Conservation (phyloP, 2,113 vertebrate species). For the Scophthalmus maximus region DNA sequence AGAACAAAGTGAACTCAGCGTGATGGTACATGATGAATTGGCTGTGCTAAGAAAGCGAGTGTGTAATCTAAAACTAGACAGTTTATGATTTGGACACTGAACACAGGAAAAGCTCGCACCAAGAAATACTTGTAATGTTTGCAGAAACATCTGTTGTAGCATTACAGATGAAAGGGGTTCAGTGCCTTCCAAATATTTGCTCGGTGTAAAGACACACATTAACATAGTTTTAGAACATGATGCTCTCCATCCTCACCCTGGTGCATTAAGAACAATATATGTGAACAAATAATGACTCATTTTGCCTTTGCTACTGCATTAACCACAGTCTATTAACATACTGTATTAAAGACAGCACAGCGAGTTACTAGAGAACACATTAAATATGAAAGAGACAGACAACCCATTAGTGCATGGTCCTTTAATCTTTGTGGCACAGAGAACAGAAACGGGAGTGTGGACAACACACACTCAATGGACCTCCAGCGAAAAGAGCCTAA, state of each 20-base stretch:
- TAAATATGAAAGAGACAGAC: neutral
- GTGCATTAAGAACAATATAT: too few species aligned
- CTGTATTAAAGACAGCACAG: neutral
- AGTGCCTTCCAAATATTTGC: neutral
- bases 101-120: too few species aligned
- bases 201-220: too few species aligned
- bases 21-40: neutral
- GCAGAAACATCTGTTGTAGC: neutral
- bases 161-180: neutral
- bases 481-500: neutral
- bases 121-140: too few species aligned
- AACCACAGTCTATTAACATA: slow-evolving; percentile 5
- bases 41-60: neutral
- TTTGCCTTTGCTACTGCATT: neutral
- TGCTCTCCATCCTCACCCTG: too few species aligned
- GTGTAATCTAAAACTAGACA: neutral
- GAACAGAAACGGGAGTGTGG: slow-evolving; percentile 14
- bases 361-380: neutral
- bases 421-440: slow-evolving; percentile 29
- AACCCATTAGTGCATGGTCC: neutral
- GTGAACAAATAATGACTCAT: neutral
- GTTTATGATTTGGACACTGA: too few species aligned
- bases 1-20: slow-evolving; percentile 14
- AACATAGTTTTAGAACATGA: too few species aligned
- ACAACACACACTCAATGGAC: neutral